A percentile compares a stretch with the other conserved stretches of the same genome.
phyloP scores from a whole-genome alignment of 23 tunicate species.

The Trididemnum clinides region DNA sequence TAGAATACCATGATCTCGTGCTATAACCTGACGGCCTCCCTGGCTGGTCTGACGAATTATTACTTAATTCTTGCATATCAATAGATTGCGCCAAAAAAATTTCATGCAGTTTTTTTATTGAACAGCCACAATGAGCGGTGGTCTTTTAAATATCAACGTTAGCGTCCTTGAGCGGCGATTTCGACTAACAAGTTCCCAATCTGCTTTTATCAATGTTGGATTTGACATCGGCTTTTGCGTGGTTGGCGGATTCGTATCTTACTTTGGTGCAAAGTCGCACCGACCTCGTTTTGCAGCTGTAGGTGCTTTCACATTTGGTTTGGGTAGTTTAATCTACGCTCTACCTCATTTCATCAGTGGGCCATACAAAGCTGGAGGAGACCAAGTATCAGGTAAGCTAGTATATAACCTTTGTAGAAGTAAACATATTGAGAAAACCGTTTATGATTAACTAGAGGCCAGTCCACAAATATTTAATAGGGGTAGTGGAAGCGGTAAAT shows the following conservation, averaged over 20 bases:
- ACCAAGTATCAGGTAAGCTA: constrained; percentile 8
- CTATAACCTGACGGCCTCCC: too few relatives aligned
- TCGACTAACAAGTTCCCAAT: constrained; percentile 54
- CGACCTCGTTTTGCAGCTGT: constrained; percentile 29
- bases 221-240: constrained; percentile 80
- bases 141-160: constrained; percentile 69
- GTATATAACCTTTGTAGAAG: too few relatives aligned
- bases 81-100: too few relatives aligned
- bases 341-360: constrained; percentile 44
- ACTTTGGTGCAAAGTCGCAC: constrained; percentile 45
- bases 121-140: constrained; percentile 52
- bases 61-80: too few relatives aligned
- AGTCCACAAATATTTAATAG: too few relatives aligned
- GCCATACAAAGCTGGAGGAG: constrained; percentile 21
- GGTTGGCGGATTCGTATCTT: constrained; percentile 54
- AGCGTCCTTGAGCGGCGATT: constrained; percentile 78
- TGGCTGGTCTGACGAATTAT: too few relatives aligned
- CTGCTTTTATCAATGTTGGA: constrained; percentile 44
- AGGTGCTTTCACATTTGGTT: constrained; percentile 33
- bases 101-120: too few relatives aligned
- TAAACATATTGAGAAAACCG: too few relatives aligned
- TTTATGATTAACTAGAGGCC: too few relatives aligned
- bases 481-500: too few relatives aligned
- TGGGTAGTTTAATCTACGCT: constrained; percentile 32
- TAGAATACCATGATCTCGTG: too few relatives aligned